Conservation (phyloP, 2,113 vertebrate species). For the Gasterosteus nipponicus region DNA sequence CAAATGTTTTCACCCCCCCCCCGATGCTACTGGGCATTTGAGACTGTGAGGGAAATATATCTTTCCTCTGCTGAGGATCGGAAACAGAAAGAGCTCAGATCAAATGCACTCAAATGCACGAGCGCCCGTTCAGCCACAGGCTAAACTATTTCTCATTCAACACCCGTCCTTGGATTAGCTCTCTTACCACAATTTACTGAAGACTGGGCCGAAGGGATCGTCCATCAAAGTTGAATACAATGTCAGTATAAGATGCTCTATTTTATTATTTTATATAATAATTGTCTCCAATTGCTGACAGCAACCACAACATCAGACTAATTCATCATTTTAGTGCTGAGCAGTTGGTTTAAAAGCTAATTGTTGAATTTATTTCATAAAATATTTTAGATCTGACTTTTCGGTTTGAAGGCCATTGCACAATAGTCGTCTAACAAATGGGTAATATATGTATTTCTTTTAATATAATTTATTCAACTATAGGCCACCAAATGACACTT, state of each 20-base stretch:
- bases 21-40: background rate
- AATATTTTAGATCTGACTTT: background rate
- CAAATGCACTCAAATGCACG: conserved; percentile 34
- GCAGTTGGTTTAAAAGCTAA: conserved; percentile 27
- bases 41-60: too few relatives aligned
- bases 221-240: conserved; percentile 61
- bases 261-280: too few relatives aligned
- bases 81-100: conserved; percentile 28
- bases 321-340: conserved; percentile 3
- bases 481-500: background rate
- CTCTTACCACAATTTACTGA: conserved; percentile 59
- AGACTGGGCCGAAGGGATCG: conserved; percentile 48
- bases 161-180: conserved; percentile 65
- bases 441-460: background rate
- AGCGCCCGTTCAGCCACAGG: conserved; percentile 40
- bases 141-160: conserved; percentile 35
- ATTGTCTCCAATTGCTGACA: conserved; percentile 47
- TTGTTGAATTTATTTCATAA: conserved; percentile 4
- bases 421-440: background rate
- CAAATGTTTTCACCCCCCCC: background rate
- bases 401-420: background rate
- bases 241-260: conserved; percentile 48
- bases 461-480: conserved; percentile 7
- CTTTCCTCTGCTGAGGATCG: conserved; percentile 29
- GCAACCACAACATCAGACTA: conserved; percentile 38